Base-by-base conservation (phyloP, 2,888 invertebrate species). In the Eupithecia pulchellata region DNA sequence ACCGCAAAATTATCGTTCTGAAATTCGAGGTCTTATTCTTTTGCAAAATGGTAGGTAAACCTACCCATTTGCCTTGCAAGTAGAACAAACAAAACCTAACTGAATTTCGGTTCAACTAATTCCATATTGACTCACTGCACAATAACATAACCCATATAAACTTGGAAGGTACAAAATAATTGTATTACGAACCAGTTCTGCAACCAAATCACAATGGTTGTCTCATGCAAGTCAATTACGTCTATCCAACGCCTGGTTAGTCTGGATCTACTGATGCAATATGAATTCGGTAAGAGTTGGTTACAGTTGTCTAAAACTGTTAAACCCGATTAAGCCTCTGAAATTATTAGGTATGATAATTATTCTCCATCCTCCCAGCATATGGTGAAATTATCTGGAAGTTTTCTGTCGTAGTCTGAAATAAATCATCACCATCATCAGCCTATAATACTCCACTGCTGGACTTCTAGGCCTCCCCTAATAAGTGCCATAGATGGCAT, bases 161-260 rank as follows among this genome's bases (percentile, higher is more conserved):
- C 78, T 79, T 79, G 72, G 75, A 76, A 77, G 76, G 73, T 73
- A 72, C 75, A 74, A 79, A 79, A 75, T 77, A 79, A 83, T 81
- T 75, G 73, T 81, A 78, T 83, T 82, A 82, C 73, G 78, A 71
- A 73, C 77, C 75, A 81, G 82, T 82, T 83, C 82, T 80, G 81
- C 75, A 82, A 79, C 79, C 82, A 89, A 91, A 91, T 91, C 91
- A 91, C 88, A 91, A 92, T 91, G 85, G 84, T 85, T 88, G 91
- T 84, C 91, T 90, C 88, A 89, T 90, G 88, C 89, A 89, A 92
- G 92, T 91, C 92, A 93, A 93, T 93, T 93, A 93, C 72, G 91
- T 89, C 91, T 92, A 88, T 92, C 90, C 82, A 77, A 86, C 88
- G 93, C 89, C 91, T 85, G 82, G 91, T 93, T 93, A 91, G 87